These are phyloP conservation scores for Spilogale gracilis DNA, from an alignment of 2,113 vertebrate species.

Conservation along the genomic window DNA sequence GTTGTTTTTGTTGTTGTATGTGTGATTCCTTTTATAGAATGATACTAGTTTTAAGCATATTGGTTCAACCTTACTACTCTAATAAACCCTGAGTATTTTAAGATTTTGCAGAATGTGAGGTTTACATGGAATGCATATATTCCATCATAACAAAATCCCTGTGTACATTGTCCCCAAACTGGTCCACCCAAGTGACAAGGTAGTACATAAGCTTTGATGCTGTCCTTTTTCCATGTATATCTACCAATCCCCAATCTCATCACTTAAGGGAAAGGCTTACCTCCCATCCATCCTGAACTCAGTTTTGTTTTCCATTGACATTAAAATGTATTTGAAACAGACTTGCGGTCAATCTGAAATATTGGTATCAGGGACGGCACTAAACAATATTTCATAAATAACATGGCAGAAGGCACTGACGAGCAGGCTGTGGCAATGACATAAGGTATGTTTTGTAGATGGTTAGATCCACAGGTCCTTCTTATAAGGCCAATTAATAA, in stretches of 20 bases:
- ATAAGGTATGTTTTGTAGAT: background rate
- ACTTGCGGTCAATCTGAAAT: background rate
- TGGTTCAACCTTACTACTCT: background rate
- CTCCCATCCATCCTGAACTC: background rate
- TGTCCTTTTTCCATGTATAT: background rate
- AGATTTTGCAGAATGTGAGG: accelerated
- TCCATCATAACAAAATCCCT: background rate
- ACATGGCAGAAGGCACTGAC: background rate
- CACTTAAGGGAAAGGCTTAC: background rate
- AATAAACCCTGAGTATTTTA: background rate
- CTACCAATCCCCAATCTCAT: background rate
- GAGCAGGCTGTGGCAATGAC: background rate
- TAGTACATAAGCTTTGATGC: background rate
- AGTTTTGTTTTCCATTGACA: background rate
- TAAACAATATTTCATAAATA: too few relatives aligned
- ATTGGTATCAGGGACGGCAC: background rate
- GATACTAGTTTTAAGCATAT: background rate
- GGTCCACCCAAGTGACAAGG: background rate
- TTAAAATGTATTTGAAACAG: background rate
- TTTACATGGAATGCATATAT: background rate
- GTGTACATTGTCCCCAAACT: background rate
- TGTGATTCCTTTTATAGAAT: accelerated
- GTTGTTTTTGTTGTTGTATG: background rate
- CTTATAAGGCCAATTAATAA: background rate
- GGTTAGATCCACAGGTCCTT: background rate